These are phyloP conservation scores for Pterois miles DNA, from an alignment of 2,797 vertebrate genomes.

Conservation along the genomic window DNA sequence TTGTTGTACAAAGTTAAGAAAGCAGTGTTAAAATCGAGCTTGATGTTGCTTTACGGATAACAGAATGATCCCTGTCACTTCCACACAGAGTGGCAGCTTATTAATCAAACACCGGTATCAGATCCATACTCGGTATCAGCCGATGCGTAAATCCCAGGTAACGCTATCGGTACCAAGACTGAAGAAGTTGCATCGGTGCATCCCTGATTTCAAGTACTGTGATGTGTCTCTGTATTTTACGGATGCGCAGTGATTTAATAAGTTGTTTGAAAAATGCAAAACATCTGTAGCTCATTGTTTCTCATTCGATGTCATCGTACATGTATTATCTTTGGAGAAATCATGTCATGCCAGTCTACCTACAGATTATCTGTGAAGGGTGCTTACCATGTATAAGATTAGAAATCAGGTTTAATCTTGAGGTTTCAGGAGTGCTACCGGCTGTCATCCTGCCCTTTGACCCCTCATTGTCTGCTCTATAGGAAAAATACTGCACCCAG, in stretches of 20 bases:
- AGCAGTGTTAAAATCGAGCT: too few relatives aligned
- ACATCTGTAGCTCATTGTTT: background rate
- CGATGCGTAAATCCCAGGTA: background rate
- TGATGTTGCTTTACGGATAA: too few relatives aligned
- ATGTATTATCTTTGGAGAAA: background rate
- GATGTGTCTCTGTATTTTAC: background rate
- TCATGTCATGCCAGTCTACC: background rate
- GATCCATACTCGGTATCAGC: background rate
- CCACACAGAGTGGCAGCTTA: background rate
- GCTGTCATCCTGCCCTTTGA: conserved; percentile 47
- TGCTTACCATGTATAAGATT: background rate
- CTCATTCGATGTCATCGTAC: background rate
- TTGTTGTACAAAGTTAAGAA: too few relatives aligned
- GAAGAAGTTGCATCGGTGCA: background rate
- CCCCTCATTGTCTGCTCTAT: conserved; percentile 26
- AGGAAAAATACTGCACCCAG: conserved; percentile 33
- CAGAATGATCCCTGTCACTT: background rate
- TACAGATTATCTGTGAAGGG: background rate
- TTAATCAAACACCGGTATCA: background rate
- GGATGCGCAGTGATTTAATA: too few relatives aligned
- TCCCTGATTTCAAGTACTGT: background rate
- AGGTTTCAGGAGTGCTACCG: conserved; percentile 10
- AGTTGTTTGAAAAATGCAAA: background rate
- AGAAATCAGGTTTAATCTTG: background rate
- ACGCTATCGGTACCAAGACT: background rate